These are phyloP conservation scores for Aphodius sticticus DNA, from an alignment of 2,888 invertebrate species.

Conservation along the genomic window DNA sequence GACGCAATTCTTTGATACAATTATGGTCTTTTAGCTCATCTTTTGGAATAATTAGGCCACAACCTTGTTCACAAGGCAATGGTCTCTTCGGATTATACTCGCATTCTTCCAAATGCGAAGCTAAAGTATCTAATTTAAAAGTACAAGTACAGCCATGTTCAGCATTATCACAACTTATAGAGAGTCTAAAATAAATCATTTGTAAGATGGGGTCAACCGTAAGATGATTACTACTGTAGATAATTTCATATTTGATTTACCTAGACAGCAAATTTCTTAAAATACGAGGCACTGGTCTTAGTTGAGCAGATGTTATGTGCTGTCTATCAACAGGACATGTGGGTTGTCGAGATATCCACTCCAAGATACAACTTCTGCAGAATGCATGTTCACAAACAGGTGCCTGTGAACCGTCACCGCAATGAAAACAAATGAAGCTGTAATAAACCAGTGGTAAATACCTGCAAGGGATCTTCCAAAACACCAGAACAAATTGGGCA, in stretches of 20 bases:
- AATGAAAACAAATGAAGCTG: slow-evolving; percentile 1
- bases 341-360: slow-evolving; percentile 93
- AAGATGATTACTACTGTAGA: too few relatives aligned
- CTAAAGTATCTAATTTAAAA: slow-evolving; percentile 85
- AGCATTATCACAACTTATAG: slow-evolving; percentile 91
- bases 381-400: slow-evolving; percentile 97
- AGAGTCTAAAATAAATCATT: slow-evolving; percentile 68
- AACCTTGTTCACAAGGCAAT: slow-evolving; percentile 91
- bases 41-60: slow-evolving; percentile 93
- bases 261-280: slow-evolving; percentile 89
- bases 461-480: slow-evolving; percentile 94
- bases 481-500: slow-evolving; percentile 97
- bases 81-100: slow-evolving; percentile 94
- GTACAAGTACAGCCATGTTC: slow-evolving; percentile 85
- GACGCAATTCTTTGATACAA: slow-evolving; percentile 88
- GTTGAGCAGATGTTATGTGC: slow-evolving; percentile 86
- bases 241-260: slow-evolving; percentile 56
- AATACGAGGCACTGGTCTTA: slow-evolving; percentile 92
- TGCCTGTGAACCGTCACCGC: slow-evolving; percentile 68
- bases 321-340: slow-evolving; percentile 95
- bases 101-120: slow-evolving; percentile 90
- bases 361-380: slow-evolving; percentile 91
- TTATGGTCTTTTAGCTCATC: slow-evolving; percentile 95
- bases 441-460: slow-evolving; percentile 56
- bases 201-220: too few relatives aligned